Conservation (phyloP, 2,113 vertebrate species). For the Epinephelus lanceolatus region DNA sequence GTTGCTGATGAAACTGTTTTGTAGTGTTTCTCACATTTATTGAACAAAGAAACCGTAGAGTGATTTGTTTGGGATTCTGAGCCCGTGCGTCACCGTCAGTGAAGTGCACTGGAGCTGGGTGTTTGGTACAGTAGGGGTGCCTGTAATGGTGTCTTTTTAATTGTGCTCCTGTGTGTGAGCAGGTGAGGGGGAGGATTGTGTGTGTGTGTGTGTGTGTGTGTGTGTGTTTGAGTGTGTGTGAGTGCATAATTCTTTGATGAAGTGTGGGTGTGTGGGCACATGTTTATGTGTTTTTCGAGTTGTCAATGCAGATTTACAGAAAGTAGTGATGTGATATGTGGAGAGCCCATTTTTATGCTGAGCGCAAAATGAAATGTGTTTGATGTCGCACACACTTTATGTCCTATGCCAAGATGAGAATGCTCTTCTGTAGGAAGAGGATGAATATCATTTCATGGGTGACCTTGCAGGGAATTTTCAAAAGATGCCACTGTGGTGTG, state of each 20-base stretch:
- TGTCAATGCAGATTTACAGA: conserved; percentile 71
- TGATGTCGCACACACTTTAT: conserved; percentile 59
- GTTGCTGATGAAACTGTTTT: neutral
- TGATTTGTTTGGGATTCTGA: conserved; percentile 37
- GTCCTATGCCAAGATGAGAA: conserved; percentile 37
- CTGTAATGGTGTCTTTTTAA: conserved; percentile 60
- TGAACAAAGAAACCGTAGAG: conserved; percentile 16
- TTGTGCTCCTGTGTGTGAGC: conserved; percentile 53
- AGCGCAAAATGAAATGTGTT: conserved; percentile 66
- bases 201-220: neutral
- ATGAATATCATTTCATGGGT: conserved; percentile 66
- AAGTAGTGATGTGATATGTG: conserved; percentile 55
- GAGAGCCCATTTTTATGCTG: conserved; percentile 57
- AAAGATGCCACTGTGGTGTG: conserved; percentile 43
- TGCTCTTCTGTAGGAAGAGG: conserved; percentile 18
- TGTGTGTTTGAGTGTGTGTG: conserved; percentile 19
- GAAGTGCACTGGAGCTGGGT: conserved; percentile 31
- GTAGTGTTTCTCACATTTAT: conserved; percentile 12
- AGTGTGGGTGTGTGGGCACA: conserved; percentile 56
- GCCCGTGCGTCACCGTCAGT: conserved; percentile 26
- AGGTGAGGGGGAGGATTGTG: conserved; percentile 60
- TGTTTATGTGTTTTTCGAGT: conserved; percentile 68
- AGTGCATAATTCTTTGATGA: conserved; percentile 59
- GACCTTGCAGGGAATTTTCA: conserved; percentile 62
- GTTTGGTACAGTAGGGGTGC: conserved; percentile 43